Base-by-base conservation (phyloP, 2,888 invertebrate species). In the Scaptomyza flava region DNA sequence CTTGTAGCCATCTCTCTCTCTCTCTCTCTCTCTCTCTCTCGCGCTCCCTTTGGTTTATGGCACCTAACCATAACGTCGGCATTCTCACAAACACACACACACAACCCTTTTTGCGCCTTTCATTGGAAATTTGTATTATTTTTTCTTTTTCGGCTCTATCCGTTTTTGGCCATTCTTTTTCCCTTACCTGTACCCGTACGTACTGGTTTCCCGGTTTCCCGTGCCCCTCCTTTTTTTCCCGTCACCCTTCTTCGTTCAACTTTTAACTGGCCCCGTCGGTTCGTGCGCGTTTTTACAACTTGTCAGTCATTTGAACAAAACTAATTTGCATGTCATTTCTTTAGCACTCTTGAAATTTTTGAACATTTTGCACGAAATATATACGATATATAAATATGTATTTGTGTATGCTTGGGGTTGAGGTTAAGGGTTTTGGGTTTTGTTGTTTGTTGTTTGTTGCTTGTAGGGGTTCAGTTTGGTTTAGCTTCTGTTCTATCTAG, bases 291-390 rank as follows among this genome's bases (percentile, higher is more conserved):
- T 70, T 88, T 78, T 74, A 71, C 85, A 86, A 84, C 89, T 84
- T 86, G 85, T 86, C 85, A 86, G 89, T 89, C 85, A 86, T 89
- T 89, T 77, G 72, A 87, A 87, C 85, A 89, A 86, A 86, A 86
- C 87, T 89, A 86, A 86, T 86, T 86, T 86, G 85, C 89, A 86
- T 86, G 85, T 86, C 85, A 86, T 89, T 86, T 89, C 85, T 89
- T 88, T 73, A 86, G 84, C 84, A 89, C 89, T 78, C 89, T 85
- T 82, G 89, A 84, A 84, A 79, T 67, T 86, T 65, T 71, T 67
- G 60, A 68, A 57, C 79, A 69, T 61, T 79, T 45, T 68, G 83
- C 83, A 87, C 83, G 89, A 78, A 78, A 81, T 54, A 71, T 54
- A 66, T 60, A 6, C 9, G 2, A 33, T 33, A 8, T 9, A 0